These are phyloP conservation scores for Chaenocephalus aceratus DNA, from an alignment of 2,113 vertebrate genomes.

Conservation along the genomic window DNA sequence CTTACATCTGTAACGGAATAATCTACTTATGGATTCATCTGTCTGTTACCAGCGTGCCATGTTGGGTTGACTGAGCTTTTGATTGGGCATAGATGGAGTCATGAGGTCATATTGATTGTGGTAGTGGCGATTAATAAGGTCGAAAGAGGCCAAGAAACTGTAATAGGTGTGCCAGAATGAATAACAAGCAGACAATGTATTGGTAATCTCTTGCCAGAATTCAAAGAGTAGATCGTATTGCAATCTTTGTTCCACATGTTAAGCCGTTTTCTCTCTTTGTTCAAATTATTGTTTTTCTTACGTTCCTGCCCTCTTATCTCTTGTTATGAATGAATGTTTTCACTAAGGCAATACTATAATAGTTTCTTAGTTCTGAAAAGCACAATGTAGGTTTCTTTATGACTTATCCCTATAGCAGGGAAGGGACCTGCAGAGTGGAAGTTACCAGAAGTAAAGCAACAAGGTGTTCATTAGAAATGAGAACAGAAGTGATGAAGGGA, in stretches of 20 bases:
- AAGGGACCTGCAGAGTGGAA: not conserved
- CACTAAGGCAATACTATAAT: too few species aligned
- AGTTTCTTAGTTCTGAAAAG: not conserved
- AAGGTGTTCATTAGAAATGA: not conserved
- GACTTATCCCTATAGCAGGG: not conserved
- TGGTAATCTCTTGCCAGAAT: conserved; percentile 15
- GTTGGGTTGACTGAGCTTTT: not conserved
- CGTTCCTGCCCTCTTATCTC: too few species aligned
- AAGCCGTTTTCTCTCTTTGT: not conserved
- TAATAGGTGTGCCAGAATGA: conserved; percentile 20
- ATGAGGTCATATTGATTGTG: conserved; percentile 20
- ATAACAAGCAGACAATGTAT: conserved; percentile 27
- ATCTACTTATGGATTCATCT: conserved; percentile 11
- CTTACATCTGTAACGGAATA: conserved; percentile 13
- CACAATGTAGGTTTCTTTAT: not conserved
- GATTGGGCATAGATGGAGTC: not conserved
- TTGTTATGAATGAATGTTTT: not conserved
- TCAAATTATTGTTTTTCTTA: not conserved
- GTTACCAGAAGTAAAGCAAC: not conserved
- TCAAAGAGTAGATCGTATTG: conserved; percentile 21
- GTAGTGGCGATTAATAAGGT: conserved; percentile 11
- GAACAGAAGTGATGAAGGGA: conserved; percentile 1
- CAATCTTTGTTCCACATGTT: conserved; percentile 6
- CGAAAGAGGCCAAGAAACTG: conserved; percentile 10
- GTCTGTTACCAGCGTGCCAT: conserved; percentile 11